phyloP scores from a whole-genome alignment of 2,113 vertebrate genomes.

The Clarias batrachus region DNA sequence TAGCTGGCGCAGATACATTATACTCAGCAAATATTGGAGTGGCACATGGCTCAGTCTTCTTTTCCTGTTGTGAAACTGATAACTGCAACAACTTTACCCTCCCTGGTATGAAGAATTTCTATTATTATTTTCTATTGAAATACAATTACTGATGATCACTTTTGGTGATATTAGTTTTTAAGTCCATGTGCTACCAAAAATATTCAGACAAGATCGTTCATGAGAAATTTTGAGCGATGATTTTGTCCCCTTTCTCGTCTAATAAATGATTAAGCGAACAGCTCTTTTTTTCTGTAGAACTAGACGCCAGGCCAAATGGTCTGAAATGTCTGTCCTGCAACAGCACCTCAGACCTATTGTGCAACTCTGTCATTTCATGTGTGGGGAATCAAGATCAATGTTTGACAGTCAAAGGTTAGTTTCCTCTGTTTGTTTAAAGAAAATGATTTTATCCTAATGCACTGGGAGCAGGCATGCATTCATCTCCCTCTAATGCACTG shows the following conservation, averaged over 20 bases:
- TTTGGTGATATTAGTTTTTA: too few species aligned
- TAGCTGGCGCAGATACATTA: neutral
- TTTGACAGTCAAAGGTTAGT: neutral
- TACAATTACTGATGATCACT: too few species aligned
- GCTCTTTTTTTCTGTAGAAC: neutral
- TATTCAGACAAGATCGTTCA: too few species aligned
- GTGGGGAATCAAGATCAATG: constrained; percentile 24
- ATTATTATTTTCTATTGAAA: too few species aligned
- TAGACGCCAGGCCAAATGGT: constrained; percentile 8
- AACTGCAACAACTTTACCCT: neutral
- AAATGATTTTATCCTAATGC: too few species aligned
- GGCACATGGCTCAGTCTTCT: neutral
- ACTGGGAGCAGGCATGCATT: too few species aligned
- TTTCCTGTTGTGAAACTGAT: constrained; percentile 11
- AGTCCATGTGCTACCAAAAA: too few species aligned
- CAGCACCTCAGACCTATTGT: neutral
- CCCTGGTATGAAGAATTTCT: constrained; percentile 1
- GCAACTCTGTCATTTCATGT: constrained; percentile 4
- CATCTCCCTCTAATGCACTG: too few species aligned
- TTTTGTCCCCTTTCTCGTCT: too few species aligned
- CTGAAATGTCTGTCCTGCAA: neutral
- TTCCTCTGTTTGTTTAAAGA: neutral
- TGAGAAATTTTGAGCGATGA: too few species aligned
- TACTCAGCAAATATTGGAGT: neutral
- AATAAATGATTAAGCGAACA: neutral